A percentile compares a stretch with the other conserved stretches of the same genome.
These are phyloP conservation scores for Syngnathus floridae DNA, from an alignment of 2,113 vertebrate species.

Conservation along the genomic window DNA sequence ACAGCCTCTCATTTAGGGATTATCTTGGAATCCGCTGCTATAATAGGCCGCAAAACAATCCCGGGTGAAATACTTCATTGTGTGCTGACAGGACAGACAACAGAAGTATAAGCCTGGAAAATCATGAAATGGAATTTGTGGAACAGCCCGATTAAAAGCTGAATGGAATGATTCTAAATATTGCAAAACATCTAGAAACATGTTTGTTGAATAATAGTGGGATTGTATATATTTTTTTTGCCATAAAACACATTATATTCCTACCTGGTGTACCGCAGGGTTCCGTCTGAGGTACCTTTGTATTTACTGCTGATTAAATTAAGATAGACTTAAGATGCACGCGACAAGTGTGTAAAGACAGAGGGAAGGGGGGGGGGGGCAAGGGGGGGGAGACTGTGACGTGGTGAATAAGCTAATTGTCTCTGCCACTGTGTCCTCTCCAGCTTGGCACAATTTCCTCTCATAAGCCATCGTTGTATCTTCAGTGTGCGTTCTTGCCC, in stretches of 20 bases:
- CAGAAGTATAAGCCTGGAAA: constrained; percentile 17
- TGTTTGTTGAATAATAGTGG: not conserved
- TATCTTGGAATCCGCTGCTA: constrained; percentile 22
- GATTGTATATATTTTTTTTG: too few relatives aligned
- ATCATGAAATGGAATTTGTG: constrained; percentile 4
- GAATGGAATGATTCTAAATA: too few relatives aligned
- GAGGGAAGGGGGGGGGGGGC: constrained; percentile 9
- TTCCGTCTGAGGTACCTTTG: not conserved
- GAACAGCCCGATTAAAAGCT: not conserved
- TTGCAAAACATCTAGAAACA: too few relatives aligned
- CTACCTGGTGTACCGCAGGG: not conserved
- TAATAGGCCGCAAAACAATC: constrained; percentile 5
- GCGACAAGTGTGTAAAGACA: constrained; percentile 20
- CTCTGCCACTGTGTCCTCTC: constrained; percentile 36
- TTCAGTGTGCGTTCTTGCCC: not conserved
- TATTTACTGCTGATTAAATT: not conserved
- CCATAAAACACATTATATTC: too few relatives aligned
- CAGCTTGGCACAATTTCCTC: constrained; percentile 41
- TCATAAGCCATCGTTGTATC: not conserved
- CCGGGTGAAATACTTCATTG: constrained; percentile 10
- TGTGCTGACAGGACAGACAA: not conserved
- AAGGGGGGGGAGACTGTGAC: constrained; percentile 18
- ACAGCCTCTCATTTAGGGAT: constrained; percentile 40
- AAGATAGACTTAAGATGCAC: constrained; percentile 1
- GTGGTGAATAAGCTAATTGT: constrained; percentile 57